These are phyloP conservation scores for Archilochus colubris DNA, from an alignment of 2,113 vertebrate genomes.

Conservation along the genomic window DNA sequence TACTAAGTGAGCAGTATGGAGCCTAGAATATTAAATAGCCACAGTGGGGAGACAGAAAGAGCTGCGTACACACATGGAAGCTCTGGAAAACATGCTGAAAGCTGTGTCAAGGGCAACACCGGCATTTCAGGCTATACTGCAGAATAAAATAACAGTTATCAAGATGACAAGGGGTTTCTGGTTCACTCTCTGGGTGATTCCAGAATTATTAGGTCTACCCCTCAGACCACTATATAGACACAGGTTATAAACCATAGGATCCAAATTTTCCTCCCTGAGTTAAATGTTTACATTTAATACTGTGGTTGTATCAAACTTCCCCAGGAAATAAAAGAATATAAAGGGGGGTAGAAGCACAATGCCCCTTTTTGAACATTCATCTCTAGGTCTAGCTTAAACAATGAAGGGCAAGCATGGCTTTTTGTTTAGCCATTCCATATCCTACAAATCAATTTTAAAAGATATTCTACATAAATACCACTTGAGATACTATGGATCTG, in stretches of 20 bases:
- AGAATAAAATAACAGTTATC: neutral
- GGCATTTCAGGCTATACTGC: neutral
- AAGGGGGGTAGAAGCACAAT: neutral
- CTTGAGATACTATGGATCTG: neutral
- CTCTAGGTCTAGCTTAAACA: neutral
- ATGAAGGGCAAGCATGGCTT: neutral
- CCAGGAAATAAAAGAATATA: neutral
- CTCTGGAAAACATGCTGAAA: neutral
- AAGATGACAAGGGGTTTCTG: neutral
- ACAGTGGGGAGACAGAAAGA: neutral
- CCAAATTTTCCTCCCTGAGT: neutral
- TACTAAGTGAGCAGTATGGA: neutral
- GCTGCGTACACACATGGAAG: fast-evolving
- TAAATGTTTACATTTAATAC: neutral
- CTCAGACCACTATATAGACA: neutral
- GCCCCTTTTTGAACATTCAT: neutral
- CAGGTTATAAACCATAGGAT: neutral
- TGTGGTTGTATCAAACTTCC: neutral
- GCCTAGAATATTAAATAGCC: neutral
- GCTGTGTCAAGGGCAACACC: neutral
- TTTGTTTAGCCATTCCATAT: neutral
- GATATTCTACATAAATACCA: neutral
- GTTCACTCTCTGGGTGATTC: neutral
- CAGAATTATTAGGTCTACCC: neutral
- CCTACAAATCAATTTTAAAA: neutral